These are phyloP conservation scores for Pteronura brasiliensis DNA, from an alignment of 2,113 vertebrate species.

Conservation along the genomic window DNA sequence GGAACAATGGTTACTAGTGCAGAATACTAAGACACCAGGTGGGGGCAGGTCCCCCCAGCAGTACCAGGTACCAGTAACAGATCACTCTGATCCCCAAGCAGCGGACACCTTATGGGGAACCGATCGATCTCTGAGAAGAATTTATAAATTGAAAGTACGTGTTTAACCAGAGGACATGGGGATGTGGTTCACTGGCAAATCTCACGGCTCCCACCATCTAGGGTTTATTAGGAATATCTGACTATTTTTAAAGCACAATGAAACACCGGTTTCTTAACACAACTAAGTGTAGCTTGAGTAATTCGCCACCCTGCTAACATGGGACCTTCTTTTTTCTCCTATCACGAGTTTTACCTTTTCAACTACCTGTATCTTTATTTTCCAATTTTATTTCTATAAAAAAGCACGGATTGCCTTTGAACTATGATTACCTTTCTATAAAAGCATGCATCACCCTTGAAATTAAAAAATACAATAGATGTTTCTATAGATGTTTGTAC, in stretches of 20 bases:
- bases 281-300: background rate
- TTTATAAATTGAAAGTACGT: background rate
- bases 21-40: background rate
- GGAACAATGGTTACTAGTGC: background rate
- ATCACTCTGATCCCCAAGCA: fast-evolving
- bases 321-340: background rate
- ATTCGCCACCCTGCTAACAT: background rate
- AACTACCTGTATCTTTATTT: background rate
- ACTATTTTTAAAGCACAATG: background rate
- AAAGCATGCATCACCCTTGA: background rate
- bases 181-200: background rate
- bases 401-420: background rate
- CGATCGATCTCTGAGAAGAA: background rate
- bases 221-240: background rate
- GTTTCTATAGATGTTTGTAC: background rate
- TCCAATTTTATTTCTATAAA: background rate
- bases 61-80: background rate
- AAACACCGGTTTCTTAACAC: background rate
- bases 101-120: background rate
- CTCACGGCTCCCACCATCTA: background rate
- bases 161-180: background rate
- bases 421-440: background rate
- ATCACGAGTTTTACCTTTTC: background rate
- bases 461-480: background rate
- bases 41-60: background rate